These are phyloP conservation scores for Linurgus olivaceus DNA, from an alignment of 2,797 vertebrate species.

Conservation along the genomic window DNA sequence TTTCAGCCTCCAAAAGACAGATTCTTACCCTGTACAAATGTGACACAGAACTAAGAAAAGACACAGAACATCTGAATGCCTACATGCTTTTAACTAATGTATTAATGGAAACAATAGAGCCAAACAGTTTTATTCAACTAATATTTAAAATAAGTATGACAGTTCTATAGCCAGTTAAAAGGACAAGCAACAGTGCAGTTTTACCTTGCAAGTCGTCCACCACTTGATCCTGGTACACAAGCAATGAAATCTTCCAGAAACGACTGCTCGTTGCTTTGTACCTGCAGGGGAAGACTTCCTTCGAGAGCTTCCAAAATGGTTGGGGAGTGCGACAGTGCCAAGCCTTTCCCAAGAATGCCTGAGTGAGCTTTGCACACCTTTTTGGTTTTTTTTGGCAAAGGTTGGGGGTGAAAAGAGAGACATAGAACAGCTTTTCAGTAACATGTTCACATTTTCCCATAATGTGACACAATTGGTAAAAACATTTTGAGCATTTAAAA, in stretches of 20 bases:
- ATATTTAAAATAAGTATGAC: background rate
- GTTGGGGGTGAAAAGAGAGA: background rate
- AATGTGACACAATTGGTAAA: background rate
- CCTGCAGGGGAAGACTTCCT: constrained; percentile 92
- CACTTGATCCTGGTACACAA: constrained; percentile 93
- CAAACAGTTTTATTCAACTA: background rate
- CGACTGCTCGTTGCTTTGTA: constrained; percentile 97
- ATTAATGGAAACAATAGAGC: background rate
- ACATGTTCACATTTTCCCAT: background rate
- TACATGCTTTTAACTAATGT: background rate
- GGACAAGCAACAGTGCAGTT: background rate
- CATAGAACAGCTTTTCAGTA: background rate
- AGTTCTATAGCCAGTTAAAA: background rate
- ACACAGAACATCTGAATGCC: background rate
- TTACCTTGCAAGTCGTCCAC: constrained; percentile 94
- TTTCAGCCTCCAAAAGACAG: background rate
- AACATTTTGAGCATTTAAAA: background rate
- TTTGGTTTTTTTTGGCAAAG: background rate
- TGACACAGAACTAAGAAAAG: background rate
- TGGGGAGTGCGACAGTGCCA: constrained; percentile 95
- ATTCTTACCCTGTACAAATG: background rate
- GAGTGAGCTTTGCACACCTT: constrained; percentile 96
- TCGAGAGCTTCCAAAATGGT: constrained; percentile 97
- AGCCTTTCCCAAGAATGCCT: constrained; percentile 94
- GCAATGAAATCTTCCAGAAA: constrained; percentile 99